These are phyloP conservation scores for Orthosia cruda DNA, from an alignment of 2,888 invertebrate genomes.

Conservation along the genomic window DNA sequence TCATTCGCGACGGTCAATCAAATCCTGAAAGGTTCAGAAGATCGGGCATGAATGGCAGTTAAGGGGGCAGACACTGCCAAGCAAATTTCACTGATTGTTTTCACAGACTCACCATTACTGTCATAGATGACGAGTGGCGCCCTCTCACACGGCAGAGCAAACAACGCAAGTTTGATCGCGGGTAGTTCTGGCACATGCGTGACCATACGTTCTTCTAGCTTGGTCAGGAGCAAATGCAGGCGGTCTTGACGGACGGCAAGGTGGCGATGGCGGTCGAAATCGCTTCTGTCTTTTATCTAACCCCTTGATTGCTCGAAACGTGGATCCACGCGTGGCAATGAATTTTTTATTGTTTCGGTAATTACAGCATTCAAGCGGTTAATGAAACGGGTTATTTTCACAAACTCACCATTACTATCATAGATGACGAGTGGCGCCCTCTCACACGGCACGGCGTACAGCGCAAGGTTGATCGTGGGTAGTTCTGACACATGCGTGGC, in stretches of 20 bases:
- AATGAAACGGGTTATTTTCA: not conserved
- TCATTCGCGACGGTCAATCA: too few species aligned
- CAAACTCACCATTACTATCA: conserved; percentile 84
- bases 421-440: conserved; percentile 95
- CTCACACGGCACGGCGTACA: conserved; percentile 95
- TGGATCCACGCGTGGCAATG: too few species aligned
- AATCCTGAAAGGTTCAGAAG: too few species aligned
- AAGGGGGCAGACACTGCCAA: too few species aligned
- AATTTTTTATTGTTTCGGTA: too few species aligned
- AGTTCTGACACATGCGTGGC: conserved; percentile 96
- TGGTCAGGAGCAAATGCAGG: conserved; percentile 96
- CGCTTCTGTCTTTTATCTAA: not conserved
- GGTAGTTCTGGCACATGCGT: conserved; percentile 96
- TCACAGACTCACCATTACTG: conserved; percentile 74
- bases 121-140: conserved; percentile 95
- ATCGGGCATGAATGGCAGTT: too few species aligned
- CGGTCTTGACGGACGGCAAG: conserved; percentile 93
- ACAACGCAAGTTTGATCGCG: conserved; percentile 96
- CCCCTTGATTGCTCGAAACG: too few species aligned
- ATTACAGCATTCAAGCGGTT: too few species aligned
- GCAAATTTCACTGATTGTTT: too few species aligned
- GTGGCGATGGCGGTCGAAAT: conserved; percentile 90
- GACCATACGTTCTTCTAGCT: conserved; percentile 96
- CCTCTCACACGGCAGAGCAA: conserved; percentile 94
- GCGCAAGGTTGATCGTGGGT: conserved; percentile 96